A percentile compares a stretch with the other conserved stretches of the same genome.
Evolutionary conservation across 2,797 vertebrate species (phyloP).

Genomic region (Morus bassanus): DNA sequence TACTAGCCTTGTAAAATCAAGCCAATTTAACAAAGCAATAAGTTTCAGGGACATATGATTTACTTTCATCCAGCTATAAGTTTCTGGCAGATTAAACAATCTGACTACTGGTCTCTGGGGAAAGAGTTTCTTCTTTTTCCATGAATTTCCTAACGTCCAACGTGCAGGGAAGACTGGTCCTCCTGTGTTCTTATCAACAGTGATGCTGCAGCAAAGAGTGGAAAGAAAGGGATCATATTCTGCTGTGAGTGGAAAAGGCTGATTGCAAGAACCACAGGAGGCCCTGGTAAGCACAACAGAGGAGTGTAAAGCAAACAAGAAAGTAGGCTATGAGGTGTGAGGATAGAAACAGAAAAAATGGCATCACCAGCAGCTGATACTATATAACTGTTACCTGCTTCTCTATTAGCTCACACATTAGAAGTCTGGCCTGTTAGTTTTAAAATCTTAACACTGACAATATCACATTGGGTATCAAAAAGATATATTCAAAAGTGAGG

Average conservation of each 20-base stretch:
- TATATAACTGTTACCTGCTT: not conserved
- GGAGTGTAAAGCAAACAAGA: not conserved
- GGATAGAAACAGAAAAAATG: not conserved
- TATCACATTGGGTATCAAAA: not conserved
- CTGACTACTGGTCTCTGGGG: not conserved
- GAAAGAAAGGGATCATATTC: not conserved
- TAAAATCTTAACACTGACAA: not conserved
- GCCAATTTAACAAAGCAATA: not conserved
- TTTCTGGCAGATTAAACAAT: not conserved
- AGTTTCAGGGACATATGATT: not conserved
- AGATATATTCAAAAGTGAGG: not conserved
- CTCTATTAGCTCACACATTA: not conserved
- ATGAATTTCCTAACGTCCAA: not conserved
- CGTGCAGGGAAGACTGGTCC: not conserved
- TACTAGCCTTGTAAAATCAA: not conserved
- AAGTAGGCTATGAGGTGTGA: not conserved
- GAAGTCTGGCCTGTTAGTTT: not conserved
- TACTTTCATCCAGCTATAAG: not conserved
- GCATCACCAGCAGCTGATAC: accelerated
- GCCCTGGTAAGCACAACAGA: not conserved
- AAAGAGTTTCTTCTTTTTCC: not conserved
- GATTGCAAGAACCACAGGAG: not conserved
- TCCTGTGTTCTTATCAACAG: not conserved
- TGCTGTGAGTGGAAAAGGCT: not conserved
- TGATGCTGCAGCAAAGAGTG: not conserved